Evolutionary conservation across 2,113 vertebrate species (phyloP), one percentile per base, ranked within the genome.

Genomic region (Tetraodon nigroviridis): DNA sequence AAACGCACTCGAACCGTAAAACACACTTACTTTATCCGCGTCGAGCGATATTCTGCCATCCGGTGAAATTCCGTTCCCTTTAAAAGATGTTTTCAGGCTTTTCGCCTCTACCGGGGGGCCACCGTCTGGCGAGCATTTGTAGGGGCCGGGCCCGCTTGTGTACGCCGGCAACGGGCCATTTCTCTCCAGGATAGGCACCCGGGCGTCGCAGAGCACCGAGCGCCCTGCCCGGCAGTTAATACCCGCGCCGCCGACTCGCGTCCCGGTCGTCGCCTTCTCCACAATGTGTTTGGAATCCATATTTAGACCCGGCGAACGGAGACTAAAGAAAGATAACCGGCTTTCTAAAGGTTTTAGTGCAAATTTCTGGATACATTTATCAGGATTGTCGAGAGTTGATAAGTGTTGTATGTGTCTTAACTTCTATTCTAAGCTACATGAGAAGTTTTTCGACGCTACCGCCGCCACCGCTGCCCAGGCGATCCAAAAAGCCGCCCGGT

Each of bases 281-380:
- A 86, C 69, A 19, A 90, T 73, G 50, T 82, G 89, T 67, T 88
- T 90, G 71, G 90, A 84, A 75, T 90, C 90, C 91, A 93, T 92
- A 61, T 74, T 88, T 42, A 78, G 79, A 55, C 61, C 46, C 71
- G 67, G 67, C 64, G 75, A 82, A 70, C 52, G 69, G 51, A 49
- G 67, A 79, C 86, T 89, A 89, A 75, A 88, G 86, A 81, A 84
- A 86, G 77, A 82, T 84, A 75, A 71, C 61, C 76, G 75, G 82
- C 80, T 87, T 80, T 86, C 80, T 79, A 57, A 51, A 80, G 81
- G 68, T 70, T 78, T 81, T 79, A 81, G 82, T 85, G 84, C 86
- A 83, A 72, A 77, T 32, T 70, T 70, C 61, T 66, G 69, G 72
- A 90, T 88, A 80, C 91, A 92, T 92, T 90, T 88, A 91, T 84